These are phyloP conservation scores for Pseudococcus jackbeardsleyi DNA, from an alignment of 2,888 invertebrate species.

Conservation along the genomic window DNA sequence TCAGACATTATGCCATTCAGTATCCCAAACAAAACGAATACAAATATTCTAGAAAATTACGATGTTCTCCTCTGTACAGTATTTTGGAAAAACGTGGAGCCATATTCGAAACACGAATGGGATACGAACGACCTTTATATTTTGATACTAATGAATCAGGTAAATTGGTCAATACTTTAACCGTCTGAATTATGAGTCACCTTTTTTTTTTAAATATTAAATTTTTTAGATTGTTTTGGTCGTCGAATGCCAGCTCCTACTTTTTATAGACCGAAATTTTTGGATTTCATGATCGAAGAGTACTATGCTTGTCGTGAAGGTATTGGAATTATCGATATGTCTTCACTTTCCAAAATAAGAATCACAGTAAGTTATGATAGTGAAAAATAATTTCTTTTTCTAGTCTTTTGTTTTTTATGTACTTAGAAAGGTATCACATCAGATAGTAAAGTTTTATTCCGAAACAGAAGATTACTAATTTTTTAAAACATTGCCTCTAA, in stretches of 20 bases:
- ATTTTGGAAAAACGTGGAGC: slow-evolving; percentile 77
- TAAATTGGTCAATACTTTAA: slow-evolving; percentile 68
- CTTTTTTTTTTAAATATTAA: not conserved
- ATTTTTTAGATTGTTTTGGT: slow-evolving; percentile 10
- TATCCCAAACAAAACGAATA: slow-evolving; percentile 77
- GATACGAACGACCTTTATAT: slow-evolving; percentile 80
- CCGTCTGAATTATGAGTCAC: not conserved
- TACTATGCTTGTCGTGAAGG: slow-evolving; percentile 81
- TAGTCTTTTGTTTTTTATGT: too few relatives aligned
- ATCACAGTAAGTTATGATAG: slow-evolving; percentile 73
- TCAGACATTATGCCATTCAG: slow-evolving; percentile 73
- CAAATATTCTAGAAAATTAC: slow-evolving; percentile 75
- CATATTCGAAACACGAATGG: slow-evolving; percentile 80
- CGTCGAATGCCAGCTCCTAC: slow-evolving; percentile 73
- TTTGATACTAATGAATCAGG: slow-evolving; percentile 75
- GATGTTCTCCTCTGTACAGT: slow-evolving; percentile 80
- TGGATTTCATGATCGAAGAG: slow-evolving; percentile 79
- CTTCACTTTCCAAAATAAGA: slow-evolving; percentile 83
- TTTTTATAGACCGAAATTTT: slow-evolving; percentile 79
- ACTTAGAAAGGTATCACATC: too few relatives aligned
- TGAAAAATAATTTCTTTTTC: not conserved
- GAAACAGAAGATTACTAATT: too few relatives aligned
- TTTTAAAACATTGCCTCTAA: too few relatives aligned
- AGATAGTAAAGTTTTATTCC: too few relatives aligned
- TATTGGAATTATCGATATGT: slow-evolving; percentile 85